Percentiles rank a stretch among this genome's conserved stretches.
Conservation (phyloP, 2,113 vertebrate species). For the Malurus alboscapulatus region DNA sequence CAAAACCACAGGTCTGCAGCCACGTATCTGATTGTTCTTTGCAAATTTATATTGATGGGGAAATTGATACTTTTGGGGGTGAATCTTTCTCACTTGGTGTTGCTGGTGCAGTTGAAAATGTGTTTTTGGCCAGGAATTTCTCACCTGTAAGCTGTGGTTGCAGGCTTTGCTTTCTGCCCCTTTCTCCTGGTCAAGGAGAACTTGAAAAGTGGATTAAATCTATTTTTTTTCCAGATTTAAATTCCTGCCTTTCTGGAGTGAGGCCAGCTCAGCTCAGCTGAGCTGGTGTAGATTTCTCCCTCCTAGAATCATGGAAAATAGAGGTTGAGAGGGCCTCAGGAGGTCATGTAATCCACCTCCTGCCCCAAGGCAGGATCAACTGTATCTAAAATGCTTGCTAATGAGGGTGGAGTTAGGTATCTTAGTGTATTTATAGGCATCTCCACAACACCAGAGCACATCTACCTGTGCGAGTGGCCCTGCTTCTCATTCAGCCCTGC, state of each 20-base stretch:
- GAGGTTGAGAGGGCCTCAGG: constrained; percentile 26
- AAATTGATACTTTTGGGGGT: not conserved
- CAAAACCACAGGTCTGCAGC: not conserved
- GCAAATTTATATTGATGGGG: not conserved
- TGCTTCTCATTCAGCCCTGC: not conserved
- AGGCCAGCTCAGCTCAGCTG: not conserved
- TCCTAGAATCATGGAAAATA: constrained; percentile 61
- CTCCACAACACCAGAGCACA: not conserved
- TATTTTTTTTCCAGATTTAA: constrained; percentile 29
- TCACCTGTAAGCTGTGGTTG: not conserved
- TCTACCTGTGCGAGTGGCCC: not conserved
- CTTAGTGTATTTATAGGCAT: constrained; percentile 53
- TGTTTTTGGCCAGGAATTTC: not conserved
- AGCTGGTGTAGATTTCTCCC: constrained; percentile 53
- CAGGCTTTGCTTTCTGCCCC: not conserved
- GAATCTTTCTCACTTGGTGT: not conserved
- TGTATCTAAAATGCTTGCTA: constrained; percentile 62
- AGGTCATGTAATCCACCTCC: constrained; percentile 63
- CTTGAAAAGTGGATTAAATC: constrained; percentile 22
- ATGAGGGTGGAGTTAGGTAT: constrained; percentile 55
- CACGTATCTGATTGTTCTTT: not conserved
- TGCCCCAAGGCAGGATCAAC: constrained; percentile 58
- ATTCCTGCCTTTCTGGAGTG: constrained; percentile 28
- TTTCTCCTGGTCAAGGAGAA: constrained; percentile 1
- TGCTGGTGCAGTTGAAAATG: not conserved